A percentile compares a stretch with the other conserved stretches of the same genome.
Evolutionary conservation across 2,113 vertebrate genomes (phyloP).

Genomic region (Trochalopteron elliotii): DNA sequence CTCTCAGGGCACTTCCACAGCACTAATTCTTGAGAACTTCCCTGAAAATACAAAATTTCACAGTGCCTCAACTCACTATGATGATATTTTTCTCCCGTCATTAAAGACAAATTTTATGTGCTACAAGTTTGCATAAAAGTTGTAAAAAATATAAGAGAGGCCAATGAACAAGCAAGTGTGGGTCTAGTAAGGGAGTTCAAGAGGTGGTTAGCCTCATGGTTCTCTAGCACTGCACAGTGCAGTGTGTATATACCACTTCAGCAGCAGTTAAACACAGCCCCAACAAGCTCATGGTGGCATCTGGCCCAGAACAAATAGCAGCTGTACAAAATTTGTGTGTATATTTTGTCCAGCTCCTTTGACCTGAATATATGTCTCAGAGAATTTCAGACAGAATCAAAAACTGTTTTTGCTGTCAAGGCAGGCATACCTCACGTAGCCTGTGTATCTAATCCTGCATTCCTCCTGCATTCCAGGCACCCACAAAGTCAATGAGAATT

Average conservation of each 20-base stretch:
- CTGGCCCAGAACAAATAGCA: background rate
- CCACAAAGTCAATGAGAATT: conserved; percentile 58
- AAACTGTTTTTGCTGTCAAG: background rate
- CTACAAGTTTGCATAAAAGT: background rate
- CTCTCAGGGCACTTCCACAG: background rate
- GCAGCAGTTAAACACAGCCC: background rate
- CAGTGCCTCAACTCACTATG: background rate
- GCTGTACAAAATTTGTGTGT: background rate
- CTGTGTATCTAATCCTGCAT: conserved; percentile 34
- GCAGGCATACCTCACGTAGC: background rate
- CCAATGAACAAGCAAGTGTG: background rate
- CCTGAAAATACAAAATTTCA: background rate
- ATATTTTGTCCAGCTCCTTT: background rate
- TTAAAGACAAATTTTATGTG: background rate
- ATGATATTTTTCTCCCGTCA: background rate
- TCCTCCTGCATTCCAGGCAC: conserved; percentile 52
- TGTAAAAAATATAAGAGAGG: background rate
- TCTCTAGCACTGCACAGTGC: background rate
- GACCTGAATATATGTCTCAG: background rate
- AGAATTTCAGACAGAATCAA: background rate
- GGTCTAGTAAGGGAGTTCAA: background rate
- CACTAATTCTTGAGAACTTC: background rate
- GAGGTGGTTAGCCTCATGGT: background rate
- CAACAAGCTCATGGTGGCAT: background rate
- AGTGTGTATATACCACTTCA: background rate